A percentile compares a stretch with the other conserved stretches of the same genome.
Evolutionary conservation across 2,888 invertebrate genomes (phyloP).

Genomic region (Drosophila mimica): DNA sequence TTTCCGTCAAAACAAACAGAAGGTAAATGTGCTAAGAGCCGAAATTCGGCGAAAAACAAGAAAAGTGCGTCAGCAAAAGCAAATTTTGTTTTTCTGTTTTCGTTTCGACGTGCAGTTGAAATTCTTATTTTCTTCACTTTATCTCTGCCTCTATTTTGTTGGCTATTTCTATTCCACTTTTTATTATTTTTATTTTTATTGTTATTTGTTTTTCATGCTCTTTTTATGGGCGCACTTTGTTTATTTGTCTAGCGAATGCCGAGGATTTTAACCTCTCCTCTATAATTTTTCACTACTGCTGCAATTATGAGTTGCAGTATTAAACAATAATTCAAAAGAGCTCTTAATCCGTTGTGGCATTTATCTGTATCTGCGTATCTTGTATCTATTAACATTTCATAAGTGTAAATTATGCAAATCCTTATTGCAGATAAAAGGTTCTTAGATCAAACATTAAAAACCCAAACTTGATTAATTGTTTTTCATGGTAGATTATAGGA

Average conservation of each 20-base stretch:
- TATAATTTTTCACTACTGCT: slow-evolving; percentile 4
- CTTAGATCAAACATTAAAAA: not conserved
- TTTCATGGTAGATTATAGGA: not conserved
- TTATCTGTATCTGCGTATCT: not conserved
- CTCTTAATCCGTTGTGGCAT: too few species aligned
- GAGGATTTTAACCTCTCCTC: slow-evolving; percentile 58
- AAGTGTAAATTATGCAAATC: not conserved
- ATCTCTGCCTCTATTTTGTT: slow-evolving; percentile 3
- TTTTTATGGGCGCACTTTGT: slow-evolving; percentile 40
- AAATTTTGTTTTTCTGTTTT: slow-evolving; percentile 49
- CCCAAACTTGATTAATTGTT: not conserved
- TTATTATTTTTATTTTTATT: slow-evolving; percentile 7
- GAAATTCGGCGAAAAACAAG: slow-evolving; percentile 41
- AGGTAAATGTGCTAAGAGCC: slow-evolving; percentile 25
- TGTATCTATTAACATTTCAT: not conserved
- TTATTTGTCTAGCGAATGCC: slow-evolving; percentile 54
- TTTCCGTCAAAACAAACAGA: slow-evolving; percentile 68
- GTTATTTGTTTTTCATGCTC: slow-evolving; percentile 1
- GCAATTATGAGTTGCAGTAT: slow-evolving; percentile 10
- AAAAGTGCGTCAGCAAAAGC: slow-evolving; percentile 69
- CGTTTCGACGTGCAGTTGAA: slow-evolving; percentile 18
- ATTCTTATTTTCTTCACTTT: slow-evolving; percentile 15
- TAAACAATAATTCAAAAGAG: not conserved
- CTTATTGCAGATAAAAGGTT: not conserved
- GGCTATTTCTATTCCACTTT: slow-evolving; percentile 1